Evolutionary conservation across 2,888 invertebrate species (phyloP).

Genomic region (Pseudococcus longispinus): DNA sequence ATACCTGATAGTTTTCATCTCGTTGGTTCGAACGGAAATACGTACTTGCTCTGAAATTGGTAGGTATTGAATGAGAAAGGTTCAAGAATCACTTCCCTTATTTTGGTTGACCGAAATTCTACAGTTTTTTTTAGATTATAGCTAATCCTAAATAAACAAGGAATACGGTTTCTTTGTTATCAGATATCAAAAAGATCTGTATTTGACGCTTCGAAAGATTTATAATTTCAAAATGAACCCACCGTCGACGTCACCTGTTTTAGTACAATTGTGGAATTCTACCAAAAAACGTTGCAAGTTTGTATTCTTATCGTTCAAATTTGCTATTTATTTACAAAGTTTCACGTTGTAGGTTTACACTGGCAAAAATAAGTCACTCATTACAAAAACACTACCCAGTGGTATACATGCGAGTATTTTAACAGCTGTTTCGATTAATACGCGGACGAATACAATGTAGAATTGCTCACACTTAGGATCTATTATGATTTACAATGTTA

Average conservation of each 20-base stretch:
- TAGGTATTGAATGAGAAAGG: neutral
- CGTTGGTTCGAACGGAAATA: neutral
- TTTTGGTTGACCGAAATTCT: neutral
- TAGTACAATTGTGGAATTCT: neutral
- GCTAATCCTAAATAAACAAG: neutral
- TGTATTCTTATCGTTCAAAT: neutral
- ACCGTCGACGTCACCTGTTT: neutral
- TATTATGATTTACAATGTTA: constrained; percentile 12
- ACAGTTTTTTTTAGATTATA: neutral
- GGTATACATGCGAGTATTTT: neutral
- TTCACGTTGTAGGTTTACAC: neutral
- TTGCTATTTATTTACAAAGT: neutral
- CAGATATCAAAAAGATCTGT: neutral
- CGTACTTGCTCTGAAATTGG: neutral
- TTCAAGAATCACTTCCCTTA: neutral
- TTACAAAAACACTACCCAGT: neutral
- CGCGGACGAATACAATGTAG: neutral
- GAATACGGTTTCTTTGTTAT: neutral
- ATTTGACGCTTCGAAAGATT: neutral
- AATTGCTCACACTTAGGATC: constrained; percentile 31
- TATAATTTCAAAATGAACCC: neutral
- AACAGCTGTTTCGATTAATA: constrained; percentile 39
- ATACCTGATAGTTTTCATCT: neutral
- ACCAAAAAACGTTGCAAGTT: neutral
- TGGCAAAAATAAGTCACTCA: neutral